Conservation (phyloP, 2,888 invertebrate genomes). For the Scrobipalpa costella region DNA sequence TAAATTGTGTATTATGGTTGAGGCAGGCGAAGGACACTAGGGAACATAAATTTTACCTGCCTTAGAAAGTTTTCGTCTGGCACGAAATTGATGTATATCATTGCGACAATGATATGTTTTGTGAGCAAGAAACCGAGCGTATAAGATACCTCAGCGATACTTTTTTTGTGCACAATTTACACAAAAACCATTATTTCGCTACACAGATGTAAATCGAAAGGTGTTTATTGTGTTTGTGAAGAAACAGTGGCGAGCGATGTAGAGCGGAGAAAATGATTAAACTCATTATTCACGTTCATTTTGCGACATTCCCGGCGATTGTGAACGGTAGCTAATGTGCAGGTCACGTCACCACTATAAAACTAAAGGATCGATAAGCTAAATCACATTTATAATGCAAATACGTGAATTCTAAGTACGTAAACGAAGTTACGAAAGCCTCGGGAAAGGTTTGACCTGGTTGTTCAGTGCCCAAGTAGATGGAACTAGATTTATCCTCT, state of each 20-base stretch:
- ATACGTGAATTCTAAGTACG: neutral
- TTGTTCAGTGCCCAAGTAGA: neutral
- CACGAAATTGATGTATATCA: neutral
- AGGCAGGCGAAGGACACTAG: neutral
- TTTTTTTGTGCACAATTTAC: constrained; percentile 5
- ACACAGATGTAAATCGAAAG: constrained; percentile 11
- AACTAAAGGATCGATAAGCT: constrained; percentile 6
- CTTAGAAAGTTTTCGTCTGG: neutral
- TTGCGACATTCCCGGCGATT: constrained; percentile 5
- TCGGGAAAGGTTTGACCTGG: neutral
- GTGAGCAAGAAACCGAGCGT: neutral
- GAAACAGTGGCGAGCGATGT: constrained; percentile 11
- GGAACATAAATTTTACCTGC: neutral
- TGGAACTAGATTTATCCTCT: neutral
- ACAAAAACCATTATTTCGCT: constrained; percentile 12
- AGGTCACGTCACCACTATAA: neutral
- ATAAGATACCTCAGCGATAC: too few relatives aligned
- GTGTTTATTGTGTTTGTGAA: neutral
- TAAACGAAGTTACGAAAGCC: neutral
- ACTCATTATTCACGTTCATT: constrained; percentile 14
- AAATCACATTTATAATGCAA: neutral
- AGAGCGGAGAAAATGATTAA: constrained; percentile 23
- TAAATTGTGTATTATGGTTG: too few relatives aligned
- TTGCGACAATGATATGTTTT: neutral
- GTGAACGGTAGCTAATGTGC: constrained; percentile 12